Conservation (phyloP, 2,113 vertebrate species). For the Anguilla rostrata region DNA sequence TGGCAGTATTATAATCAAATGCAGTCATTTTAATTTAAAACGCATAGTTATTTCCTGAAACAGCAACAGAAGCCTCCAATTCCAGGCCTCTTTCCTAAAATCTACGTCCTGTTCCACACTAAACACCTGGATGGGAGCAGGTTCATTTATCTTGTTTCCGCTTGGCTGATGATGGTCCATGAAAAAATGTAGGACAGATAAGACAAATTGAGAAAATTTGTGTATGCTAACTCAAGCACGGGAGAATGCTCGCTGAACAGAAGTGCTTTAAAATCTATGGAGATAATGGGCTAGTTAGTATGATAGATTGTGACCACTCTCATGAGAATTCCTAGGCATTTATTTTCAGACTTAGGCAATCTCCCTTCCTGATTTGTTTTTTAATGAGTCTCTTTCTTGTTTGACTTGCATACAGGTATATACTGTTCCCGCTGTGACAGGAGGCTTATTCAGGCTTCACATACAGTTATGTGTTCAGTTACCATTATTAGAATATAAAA, state of each 20-base stretch:
- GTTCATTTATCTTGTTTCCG: background rate
- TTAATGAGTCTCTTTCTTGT: background rate
- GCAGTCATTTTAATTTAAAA: background rate
- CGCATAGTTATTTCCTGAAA: conserved; percentile 5
- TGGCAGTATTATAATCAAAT: background rate
- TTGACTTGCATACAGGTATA: background rate
- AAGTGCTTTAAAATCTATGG: background rate
- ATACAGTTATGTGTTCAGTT: background rate
- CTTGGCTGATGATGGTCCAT: background rate
- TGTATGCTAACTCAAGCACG: background rate
- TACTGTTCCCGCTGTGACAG: background rate
- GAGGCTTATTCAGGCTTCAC: background rate
- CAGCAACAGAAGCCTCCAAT: background rate
- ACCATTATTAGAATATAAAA: background rate
- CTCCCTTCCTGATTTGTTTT: background rate
- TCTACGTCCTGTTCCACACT: background rate
- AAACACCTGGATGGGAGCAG: background rate
- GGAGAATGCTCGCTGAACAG: background rate
- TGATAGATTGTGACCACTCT: background rate
- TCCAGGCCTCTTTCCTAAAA: background rate
- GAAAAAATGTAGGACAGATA: background rate
- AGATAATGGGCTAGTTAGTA: background rate
- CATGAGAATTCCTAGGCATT: background rate
- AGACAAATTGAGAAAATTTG: background rate
- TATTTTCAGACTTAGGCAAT: background rate